Percentiles rank a stretch among this genome's conserved stretches.
Conservation (phyloP, 2,888 invertebrate genomes). For the Cataglyphis albicans region DNA sequence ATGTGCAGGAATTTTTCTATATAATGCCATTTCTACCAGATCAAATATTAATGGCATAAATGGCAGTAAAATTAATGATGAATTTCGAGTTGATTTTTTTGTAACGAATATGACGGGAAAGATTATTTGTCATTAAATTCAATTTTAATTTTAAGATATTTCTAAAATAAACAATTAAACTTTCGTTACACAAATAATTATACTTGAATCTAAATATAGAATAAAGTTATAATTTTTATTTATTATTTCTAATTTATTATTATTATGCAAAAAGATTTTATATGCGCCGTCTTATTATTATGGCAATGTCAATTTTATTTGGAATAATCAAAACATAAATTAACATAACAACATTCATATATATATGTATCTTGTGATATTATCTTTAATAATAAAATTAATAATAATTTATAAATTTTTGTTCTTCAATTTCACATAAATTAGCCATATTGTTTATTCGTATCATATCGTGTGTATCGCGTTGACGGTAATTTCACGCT, state of each 20-base stretch:
- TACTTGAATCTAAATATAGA: not conserved
- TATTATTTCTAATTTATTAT: slow-evolving; percentile 21
- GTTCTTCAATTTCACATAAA: not conserved
- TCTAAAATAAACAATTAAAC: not conserved
- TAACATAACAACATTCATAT: not conserved
- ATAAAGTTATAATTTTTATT: not conserved
- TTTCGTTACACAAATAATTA: not conserved
- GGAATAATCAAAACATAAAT: not conserved
- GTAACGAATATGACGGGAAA: not conserved
- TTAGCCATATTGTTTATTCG: slow-evolving; percentile 23
- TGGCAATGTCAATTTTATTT: not conserved
- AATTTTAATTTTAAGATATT: not conserved
- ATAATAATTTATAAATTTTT: not conserved
- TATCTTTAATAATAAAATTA: not conserved
- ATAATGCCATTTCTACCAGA: slow-evolving; percentile 1
- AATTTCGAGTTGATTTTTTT: slow-evolving; percentile 16
- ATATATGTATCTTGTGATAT: not conserved
- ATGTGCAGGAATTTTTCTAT: not conserved
- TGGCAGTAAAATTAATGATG: not conserved
- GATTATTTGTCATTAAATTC: not conserved
- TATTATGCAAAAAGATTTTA: not conserved
- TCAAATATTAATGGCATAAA: slow-evolving; percentile 34
- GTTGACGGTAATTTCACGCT: slow-evolving; percentile 30
- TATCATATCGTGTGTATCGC: slow-evolving; percentile 22
- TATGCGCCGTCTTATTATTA: not conserved